A percentile compares a stretch with the other conserved stretches of the same genome.
These are phyloP conservation scores for Poeciliopsis paucimaculata DNA, from an alignment of 2,797 vertebrate genomes.

Conservation along the genomic window DNA sequence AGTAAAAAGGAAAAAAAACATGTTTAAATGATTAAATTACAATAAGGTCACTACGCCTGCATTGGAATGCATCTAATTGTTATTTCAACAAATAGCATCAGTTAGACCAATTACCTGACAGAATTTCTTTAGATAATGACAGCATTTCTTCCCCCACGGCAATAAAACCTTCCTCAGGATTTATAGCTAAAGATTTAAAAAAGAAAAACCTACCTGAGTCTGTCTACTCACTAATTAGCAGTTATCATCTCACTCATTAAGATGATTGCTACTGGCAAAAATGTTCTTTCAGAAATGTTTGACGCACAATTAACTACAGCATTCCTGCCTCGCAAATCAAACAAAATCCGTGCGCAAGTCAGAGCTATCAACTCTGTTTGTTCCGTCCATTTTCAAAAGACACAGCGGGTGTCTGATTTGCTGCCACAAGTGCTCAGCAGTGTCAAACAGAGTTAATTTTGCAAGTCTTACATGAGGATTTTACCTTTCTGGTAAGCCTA, in stretches of 20 bases:
- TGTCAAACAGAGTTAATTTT: slow-evolving; percentile 18
- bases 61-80: background rate
- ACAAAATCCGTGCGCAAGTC: slow-evolving; percentile 13
- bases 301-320: slow-evolving; percentile 19
- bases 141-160: background rate
- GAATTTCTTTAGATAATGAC: slow-evolving; percentile 2
- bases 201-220: slow-evolving; percentile 5
- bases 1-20: background rate
- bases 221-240: slow-evolving; percentile 36
- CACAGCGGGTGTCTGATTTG: slow-evolving; percentile 21
- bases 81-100: background rate
- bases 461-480: slow-evolving; percentile 19
- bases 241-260: slow-evolving; percentile 46
- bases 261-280: slow-evolving; percentile 32
- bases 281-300: slow-evolving; percentile 22
- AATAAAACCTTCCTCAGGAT: slow-evolving; percentile 19
- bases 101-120: slow-evolving; percentile 23
- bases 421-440: slow-evolving; percentile 27
- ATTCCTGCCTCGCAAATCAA: slow-evolving; percentile 29
- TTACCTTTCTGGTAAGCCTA: slow-evolving; percentile 14
- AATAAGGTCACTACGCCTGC: background rate
- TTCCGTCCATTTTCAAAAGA: slow-evolving; percentile 28
- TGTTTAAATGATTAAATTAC: background rate
- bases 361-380: slow-evolving; percentile 20
- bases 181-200: slow-evolving; percentile 1